These are phyloP conservation scores for Diplolepis rosae DNA, from an alignment of 2,888 invertebrate genomes.

Conservation along the genomic window DNA sequence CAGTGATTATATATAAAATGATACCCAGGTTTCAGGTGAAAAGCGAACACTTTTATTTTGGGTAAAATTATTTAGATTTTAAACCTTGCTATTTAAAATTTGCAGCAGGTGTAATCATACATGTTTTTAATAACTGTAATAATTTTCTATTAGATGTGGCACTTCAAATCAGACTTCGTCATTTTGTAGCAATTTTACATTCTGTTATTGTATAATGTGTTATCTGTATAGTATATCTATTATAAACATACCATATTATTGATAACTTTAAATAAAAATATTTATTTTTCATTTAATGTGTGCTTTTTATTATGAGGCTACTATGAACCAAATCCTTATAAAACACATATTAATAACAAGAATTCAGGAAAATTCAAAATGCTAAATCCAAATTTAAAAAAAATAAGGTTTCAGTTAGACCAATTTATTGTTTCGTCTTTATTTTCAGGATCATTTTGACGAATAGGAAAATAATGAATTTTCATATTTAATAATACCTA, in stretches of 20 bases:
- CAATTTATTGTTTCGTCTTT: no score
- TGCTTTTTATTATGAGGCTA: no score
- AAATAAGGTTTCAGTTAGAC: no score
- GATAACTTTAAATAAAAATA: constrained; percentile 59
- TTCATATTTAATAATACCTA: no score
- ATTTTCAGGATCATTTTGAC: no score
- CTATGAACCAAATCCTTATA: no score
- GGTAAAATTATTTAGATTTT: not conserved
- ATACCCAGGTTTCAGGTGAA: not conserved
- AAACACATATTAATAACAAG: no score
- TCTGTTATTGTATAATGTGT: constrained; percentile 49
- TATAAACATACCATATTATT: constrained; percentile 39
- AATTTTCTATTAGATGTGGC: not conserved
- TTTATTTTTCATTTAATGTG: constrained; percentile 57
- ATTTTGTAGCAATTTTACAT: constrained; percentile 56
- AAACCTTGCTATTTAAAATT: not conserved
- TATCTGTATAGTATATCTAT: constrained; percentile 53
- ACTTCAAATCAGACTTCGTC: not conserved
- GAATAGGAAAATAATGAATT: no score
- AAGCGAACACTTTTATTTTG: not conserved
- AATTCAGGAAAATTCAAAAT: no score
- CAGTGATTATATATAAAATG: not conserved
- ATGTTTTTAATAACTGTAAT: not conserved
- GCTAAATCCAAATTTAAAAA: no score
- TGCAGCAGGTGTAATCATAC: not conserved